Evolutionary conservation across 1,140 invertebrate genomes (phyloP).

Genomic region (Pararge aegeria): DNA sequence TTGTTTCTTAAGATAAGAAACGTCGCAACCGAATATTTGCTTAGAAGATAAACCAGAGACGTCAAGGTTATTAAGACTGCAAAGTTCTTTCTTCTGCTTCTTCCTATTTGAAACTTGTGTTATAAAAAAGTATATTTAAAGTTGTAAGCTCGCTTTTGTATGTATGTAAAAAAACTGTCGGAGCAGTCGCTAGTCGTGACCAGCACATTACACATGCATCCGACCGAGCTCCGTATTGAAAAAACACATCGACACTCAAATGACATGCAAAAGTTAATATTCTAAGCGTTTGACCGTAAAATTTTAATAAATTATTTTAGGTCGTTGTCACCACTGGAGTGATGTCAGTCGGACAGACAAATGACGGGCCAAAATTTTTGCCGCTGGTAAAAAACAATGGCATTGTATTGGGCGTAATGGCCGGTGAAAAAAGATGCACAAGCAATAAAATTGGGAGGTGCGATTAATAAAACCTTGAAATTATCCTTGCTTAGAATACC

Average conservation of each 20-base stretch:
- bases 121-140: background rate
- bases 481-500: constrained; percentile 1
- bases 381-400: constrained; percentile 56
- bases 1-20: background rate
- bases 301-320: constrained; percentile 72
- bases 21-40: background rate
- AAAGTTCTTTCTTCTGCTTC: too few species aligned
- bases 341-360: constrained; percentile 67
- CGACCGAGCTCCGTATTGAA: constrained; percentile 38
- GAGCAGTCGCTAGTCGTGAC: constrained; percentile 14
- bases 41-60: background rate
- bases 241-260: constrained; percentile 37
- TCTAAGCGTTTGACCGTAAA: constrained; percentile 48
- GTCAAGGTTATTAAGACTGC: background rate
- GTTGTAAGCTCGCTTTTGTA: background rate
- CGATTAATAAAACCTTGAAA: constrained; percentile 30
- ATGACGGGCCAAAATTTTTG: constrained; percentile 54
- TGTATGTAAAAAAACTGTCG: background rate
- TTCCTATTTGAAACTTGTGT: background rate
- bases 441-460: constrained; percentile 34
- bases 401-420: constrained; percentile 59
- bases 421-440: constrained; percentile 59
- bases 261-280: constrained; percentile 42
- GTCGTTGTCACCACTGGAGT: constrained; percentile 68
- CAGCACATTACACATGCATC: constrained; percentile 16